These are phyloP conservation scores for Theodoxus fluviatilis DNA, from an alignment of 2,888 invertebrate genomes.

Conservation along the genomic window DNA sequence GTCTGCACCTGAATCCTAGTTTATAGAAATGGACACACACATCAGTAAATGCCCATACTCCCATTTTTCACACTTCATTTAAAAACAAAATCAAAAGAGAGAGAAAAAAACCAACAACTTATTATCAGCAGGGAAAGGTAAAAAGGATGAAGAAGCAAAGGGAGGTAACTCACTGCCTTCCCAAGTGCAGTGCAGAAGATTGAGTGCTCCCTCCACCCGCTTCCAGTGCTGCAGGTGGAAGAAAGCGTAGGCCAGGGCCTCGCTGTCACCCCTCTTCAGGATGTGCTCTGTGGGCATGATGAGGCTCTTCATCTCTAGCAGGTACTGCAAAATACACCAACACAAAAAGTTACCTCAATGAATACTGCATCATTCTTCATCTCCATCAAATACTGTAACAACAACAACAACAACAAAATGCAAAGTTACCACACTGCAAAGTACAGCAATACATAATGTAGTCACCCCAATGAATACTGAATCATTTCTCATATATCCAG, in stretches of 20 bases:
- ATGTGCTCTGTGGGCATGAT: constrained; percentile 97
- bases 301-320: constrained; percentile 91
- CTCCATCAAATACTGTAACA: background rate
- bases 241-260: constrained; percentile 95
- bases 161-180: constrained; percentile 77
- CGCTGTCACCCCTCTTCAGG: constrained; percentile 92
- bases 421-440: no score
- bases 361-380: background rate
- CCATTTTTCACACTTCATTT: background rate
- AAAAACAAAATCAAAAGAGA: background rate
- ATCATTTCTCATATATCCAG: no score
- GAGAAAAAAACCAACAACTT: background rate
- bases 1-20: no score
- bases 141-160: background rate
- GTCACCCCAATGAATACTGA: no score
- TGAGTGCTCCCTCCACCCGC: constrained; percentile 90
- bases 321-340: constrained; percentile 70
- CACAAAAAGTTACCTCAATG: background rate
- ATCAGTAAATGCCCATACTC: background rate
- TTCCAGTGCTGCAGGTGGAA: constrained; percentile 97
- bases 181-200: constrained; percentile 89
- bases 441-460: no score
- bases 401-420: no score
- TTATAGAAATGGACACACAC: no score
- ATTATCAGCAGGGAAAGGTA: background rate